Evolutionary conservation across 53 echinoderm and acorn worm genomes (phyloP).

Genomic region (Stichopus horrens): DNA sequence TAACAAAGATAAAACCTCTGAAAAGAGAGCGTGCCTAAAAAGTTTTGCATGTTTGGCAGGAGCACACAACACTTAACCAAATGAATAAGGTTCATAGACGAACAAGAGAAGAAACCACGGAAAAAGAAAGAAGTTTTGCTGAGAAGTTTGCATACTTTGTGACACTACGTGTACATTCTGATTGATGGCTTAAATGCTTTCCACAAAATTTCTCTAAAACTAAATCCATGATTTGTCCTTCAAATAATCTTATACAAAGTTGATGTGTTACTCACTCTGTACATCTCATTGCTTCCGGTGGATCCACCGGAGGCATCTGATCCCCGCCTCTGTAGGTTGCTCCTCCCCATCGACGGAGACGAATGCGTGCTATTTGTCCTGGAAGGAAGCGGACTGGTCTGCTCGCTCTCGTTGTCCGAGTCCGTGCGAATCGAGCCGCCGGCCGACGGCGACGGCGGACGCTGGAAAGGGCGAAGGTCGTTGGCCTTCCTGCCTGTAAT

Average conservation of each 20-base stretch:
- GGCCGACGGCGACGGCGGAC: slow-evolving; percentile 27
- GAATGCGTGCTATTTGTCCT: slow-evolving; percentile 81
- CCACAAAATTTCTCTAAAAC: too few relatives aligned
- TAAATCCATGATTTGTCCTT: too few relatives aligned
- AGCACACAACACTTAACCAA: too few relatives aligned
- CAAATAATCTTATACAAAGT: background rate
- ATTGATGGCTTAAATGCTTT: too few relatives aligned
- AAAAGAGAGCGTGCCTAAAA: too few relatives aligned
- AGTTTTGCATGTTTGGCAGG: too few relatives aligned
- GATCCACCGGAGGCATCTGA: slow-evolving; percentile 85
- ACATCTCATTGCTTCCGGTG: slow-evolving; percentile 79
- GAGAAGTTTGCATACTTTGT: too few relatives aligned
- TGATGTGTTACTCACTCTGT: slow-evolving; percentile 64
- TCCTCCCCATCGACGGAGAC: slow-evolving; percentile 51
- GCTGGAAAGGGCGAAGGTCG: slow-evolving; percentile 19
- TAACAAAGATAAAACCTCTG: too few relatives aligned
- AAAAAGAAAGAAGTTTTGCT: too few relatives aligned
- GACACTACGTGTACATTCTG: too few relatives aligned
- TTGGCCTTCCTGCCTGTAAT: slow-evolving; percentile 6
- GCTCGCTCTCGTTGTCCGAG: slow-evolving; percentile 83
- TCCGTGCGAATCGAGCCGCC: slow-evolving; percentile 19
- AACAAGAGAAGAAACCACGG: too few relatives aligned
- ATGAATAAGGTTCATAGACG: too few relatives aligned
- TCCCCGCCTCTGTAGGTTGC: slow-evolving; percentile 57
- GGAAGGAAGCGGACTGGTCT: slow-evolving; percentile 78